A percentile compares a stretch with the other conserved stretches of the same genome.
phyloP scores from a whole-genome alignment of 2,113 vertebrate species.

The Gallinago paraguaiae region DNA sequence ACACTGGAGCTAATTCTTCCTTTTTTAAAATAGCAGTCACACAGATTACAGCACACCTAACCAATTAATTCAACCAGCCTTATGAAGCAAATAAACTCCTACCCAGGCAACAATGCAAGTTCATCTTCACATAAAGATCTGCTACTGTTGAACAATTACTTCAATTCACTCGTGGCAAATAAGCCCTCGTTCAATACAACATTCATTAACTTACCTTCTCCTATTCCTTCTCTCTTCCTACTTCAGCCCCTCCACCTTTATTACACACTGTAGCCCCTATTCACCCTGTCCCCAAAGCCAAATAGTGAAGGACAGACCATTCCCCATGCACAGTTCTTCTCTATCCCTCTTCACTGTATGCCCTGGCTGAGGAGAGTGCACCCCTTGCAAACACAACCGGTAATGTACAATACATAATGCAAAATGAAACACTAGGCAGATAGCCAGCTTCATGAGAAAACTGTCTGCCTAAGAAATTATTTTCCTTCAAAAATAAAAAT shows the following conservation, averaged over 20 bases:
- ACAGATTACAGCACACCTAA: neutral
- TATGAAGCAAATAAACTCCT: neutral
- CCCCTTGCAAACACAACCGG: neutral
- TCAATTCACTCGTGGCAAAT: neutral
- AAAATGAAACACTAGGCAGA: neutral
- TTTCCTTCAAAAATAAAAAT: neutral
- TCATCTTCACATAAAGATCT: neutral
- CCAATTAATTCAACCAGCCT: neutral
- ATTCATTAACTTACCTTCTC: neutral
- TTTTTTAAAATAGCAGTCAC: neutral
- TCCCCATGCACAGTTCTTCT: accelerated
- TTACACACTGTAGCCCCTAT: accelerated
- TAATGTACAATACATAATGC: neutral
- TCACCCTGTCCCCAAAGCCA: neutral
- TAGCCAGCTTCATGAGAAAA: neutral
- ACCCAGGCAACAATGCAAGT: neutral
- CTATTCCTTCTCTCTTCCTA: neutral
- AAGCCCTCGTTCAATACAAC: neutral
- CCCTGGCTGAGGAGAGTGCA: neutral
- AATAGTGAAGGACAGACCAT: neutral
- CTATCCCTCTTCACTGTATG: neutral
- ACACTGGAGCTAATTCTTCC: neutral
- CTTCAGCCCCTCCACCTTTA: neutral
- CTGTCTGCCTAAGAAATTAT: neutral
- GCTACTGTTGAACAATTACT: neutral